These are phyloP conservation scores for Mobula birostris DNA, from an alignment of 2,113 vertebrate species.

Conservation along the genomic window DNA sequence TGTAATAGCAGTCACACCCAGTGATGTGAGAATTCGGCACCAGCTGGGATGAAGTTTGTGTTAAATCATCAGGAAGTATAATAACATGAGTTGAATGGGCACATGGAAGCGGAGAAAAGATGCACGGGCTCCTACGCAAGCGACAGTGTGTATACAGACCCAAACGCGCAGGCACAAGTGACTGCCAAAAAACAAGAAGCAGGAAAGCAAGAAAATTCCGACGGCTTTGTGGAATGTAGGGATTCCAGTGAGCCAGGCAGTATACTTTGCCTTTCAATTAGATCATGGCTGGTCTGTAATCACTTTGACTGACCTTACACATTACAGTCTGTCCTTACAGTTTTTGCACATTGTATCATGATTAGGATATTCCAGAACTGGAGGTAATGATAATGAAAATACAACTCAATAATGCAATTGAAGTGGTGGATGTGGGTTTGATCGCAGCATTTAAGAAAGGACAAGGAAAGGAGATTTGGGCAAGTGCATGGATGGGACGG, in stretches of 20 bases:
- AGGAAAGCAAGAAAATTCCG: neutral
- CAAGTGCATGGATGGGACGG: no score
- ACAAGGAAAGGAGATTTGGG: no score
- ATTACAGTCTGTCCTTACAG: neutral
- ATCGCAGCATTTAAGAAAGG: no score
- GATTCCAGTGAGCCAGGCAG: neutral
- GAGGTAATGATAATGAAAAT: neutral
- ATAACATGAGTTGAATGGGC: slow-evolving; percentile 25
- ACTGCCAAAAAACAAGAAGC: neutral
- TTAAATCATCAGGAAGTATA: slow-evolving; percentile 32
- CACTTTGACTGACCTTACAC: neutral
- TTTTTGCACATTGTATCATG: neutral
- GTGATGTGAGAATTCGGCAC: slow-evolving; percentile 9
- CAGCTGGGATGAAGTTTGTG: slow-evolving; percentile 23
- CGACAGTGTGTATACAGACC: neutral
- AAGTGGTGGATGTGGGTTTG: no score
- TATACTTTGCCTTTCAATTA: neutral
- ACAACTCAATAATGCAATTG: no score
- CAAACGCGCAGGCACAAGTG: neutral
- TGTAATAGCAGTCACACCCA: slow-evolving; percentile 33
- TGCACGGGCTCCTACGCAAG: neutral
- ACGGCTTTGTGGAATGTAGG: neutral
- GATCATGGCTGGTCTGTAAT: neutral
- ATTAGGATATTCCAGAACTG: neutral
- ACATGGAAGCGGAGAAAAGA: neutral